These are phyloP conservation scores for Macrosoma leucophasiata DNA, from an alignment of 2,888 invertebrate species.

Conservation along the genomic window DNA sequence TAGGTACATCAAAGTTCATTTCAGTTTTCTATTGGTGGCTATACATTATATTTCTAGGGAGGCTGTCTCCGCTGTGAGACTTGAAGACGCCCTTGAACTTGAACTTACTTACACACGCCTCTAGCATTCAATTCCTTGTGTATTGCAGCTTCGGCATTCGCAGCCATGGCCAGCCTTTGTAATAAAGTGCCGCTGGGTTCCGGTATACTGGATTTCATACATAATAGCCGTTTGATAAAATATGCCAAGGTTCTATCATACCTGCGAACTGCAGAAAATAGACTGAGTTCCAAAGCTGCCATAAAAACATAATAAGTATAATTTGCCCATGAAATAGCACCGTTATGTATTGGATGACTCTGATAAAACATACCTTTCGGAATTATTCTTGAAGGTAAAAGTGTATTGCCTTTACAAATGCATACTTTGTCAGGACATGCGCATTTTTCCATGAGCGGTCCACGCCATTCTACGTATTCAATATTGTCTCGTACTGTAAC, in stretches of 20 bases:
- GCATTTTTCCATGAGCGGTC: slow-evolving; percentile 19
- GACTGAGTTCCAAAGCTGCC: neutral
- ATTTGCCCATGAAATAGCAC: neutral
- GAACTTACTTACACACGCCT: slow-evolving; percentile 10
- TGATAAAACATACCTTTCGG: slow-evolving; percentile 15
- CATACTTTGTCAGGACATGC: slow-evolving; percentile 18
- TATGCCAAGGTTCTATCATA: too few relatives aligned
- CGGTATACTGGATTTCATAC: slow-evolving; percentile 1
- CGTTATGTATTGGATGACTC: neutral
- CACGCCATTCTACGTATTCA: slow-evolving; percentile 13
- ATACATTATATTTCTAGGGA: too few relatives aligned
- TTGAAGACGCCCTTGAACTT: slow-evolving; percentile 1
- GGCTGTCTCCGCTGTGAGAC: slow-evolving; percentile 5
- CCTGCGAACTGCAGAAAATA: neutral
- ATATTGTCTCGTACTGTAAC: too few relatives aligned
- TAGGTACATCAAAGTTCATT: too few relatives aligned
- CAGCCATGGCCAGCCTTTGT: slow-evolving; percentile 8
- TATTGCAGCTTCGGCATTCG: slow-evolving; percentile 6
- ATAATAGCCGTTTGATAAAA: neutral
- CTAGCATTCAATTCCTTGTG: slow-evolving; percentile 8
- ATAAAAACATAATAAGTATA: neutral
- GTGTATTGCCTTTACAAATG: slow-evolving; percentile 21
- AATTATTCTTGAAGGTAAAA: slow-evolving; percentile 15
- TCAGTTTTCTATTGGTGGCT: too few relatives aligned
- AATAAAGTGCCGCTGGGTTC: slow-evolving; percentile 3